Percentiles rank a stretch among this genome's conserved stretches.
Evolutionary conservation across 2,888 invertebrate species (phyloP).

Genomic region (Drosophila ochracea): DNA sequence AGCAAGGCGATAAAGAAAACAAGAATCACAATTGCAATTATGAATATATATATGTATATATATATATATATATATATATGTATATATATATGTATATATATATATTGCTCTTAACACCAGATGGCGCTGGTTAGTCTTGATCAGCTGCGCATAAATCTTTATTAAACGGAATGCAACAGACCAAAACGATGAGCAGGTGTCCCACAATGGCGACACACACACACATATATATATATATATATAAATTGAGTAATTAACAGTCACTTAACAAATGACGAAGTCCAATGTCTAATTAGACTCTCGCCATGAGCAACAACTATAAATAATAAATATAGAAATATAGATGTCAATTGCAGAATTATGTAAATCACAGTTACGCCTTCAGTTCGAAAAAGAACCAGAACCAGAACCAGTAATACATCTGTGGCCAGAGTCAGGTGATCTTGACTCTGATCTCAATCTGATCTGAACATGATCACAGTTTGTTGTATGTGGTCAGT

Average conservation of each 20-base stretch:
- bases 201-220: conserved; percentile 1
- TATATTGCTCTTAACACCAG: conserved; percentile 29
- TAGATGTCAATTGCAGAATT: conserved; percentile 1
- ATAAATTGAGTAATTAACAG: conserved; percentile 46
- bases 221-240: too few species aligned
- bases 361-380: conserved; percentile 2
- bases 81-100: background rate
- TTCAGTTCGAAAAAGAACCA: background rate
- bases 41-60: conserved; percentile 6
- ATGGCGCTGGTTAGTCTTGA: conserved; percentile 47
- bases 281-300: conserved; percentile 3
- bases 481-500: conserved; percentile 40
- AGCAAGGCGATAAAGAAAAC: conserved; percentile 1
- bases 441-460: conserved; percentile 6
- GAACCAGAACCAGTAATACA: conserved; percentile 7
- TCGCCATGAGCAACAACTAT: conserved; percentile 15
- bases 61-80: background rate
- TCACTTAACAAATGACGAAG: conserved; percentile 35
- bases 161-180: conserved; percentile 46
- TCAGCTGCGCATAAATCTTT: conserved; percentile 54
- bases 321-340: background rate
- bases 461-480: background rate
- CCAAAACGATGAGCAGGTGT: conserved; percentile 57
- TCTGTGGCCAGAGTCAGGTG: background rate
- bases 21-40: conserved; percentile 30